A percentile compares a stretch with the other conserved stretches of the same genome.
These are phyloP conservation scores for Lerema accius DNA, from an alignment of 1,140 invertebrate species.

Conservation along the genomic window DNA sequence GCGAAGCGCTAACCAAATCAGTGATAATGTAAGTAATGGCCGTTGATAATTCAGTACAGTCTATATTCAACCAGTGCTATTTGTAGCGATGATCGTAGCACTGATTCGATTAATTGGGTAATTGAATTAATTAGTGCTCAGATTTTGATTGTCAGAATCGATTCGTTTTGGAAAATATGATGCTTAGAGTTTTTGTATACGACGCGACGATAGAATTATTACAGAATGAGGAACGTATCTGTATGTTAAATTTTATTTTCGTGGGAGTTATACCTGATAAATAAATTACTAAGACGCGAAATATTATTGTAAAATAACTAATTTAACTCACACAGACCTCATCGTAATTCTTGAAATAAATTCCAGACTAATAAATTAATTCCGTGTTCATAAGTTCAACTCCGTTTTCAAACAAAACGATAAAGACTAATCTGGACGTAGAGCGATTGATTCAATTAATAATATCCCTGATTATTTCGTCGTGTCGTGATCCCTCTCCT, in stretches of 20 bases:
- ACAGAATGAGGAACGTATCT: too few relatives aligned
- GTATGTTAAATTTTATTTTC: too few relatives aligned
- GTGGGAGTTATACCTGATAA: too few relatives aligned
- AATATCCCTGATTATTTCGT: constrained; percentile 32
- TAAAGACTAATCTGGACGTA: constrained; percentile 12
- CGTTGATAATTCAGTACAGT: constrained; percentile 59
- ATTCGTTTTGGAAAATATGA: too few relatives aligned
- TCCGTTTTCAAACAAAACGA: constrained; percentile 30
- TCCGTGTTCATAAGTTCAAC: constrained; percentile 25
- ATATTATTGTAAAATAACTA: too few relatives aligned
- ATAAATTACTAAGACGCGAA: too few relatives aligned
- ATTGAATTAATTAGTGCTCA: constrained; percentile 40
- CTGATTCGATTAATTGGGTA: constrained; percentile 66
- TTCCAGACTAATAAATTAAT: constrained; percentile 30
- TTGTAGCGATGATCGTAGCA: constrained; percentile 65
- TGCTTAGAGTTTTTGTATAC: too few relatives aligned
- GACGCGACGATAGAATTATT: too few relatives aligned
- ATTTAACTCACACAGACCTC: too few relatives aligned
- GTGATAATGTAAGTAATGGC: constrained; percentile 69
- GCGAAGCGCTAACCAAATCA: constrained; percentile 67
- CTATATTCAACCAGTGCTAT: constrained; percentile 55
- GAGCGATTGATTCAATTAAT: constrained; percentile 31
- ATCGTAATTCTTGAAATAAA: constrained; percentile 11
- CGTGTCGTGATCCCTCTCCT: constrained; percentile 25
- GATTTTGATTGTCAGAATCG: constrained; percentile 28